Base-by-base conservation (phyloP, 1,140 invertebrate species). In the Penaeus japonicus region DNA sequence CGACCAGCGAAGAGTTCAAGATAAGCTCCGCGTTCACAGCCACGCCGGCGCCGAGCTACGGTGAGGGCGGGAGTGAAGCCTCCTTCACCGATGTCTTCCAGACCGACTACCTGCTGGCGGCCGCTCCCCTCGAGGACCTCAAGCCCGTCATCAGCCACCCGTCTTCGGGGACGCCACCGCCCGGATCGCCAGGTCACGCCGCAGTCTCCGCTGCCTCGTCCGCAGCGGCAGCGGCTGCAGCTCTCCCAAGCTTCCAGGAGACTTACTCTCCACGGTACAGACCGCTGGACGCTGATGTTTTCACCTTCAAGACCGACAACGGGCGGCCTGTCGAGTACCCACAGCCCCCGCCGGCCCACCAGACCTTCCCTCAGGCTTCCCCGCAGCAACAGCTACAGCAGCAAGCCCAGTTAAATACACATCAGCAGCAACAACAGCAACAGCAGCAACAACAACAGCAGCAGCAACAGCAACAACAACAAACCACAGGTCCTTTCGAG, bases 171-270 rank as follows among this genome's bases (percentile, higher is more conserved):
- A 90, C 91, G 62, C 70, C 89, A 32, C 89, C 91, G 7, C 79
- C 91, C 35, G 89, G 90, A 32, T 88, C 91, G n/a, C 88, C 86
- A 90, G 91, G 91, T 91, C 91, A 92, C 91, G 87, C 91, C 94
- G 94, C 85, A 95, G 95, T 70, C 95, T 59, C 86, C 22, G 35
- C 85, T 73, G 55, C 62, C 39, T 82, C 84, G 73, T 27, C 88
- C 18, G 88, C 84, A 54, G 85, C 85, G 55, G 83, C 78, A 54
- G 87, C 65, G 24, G 85, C 89, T n/a, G 53, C 86, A 35, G 90
- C 96, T 54, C 92, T 97, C 87, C 96, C 96, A 78, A 96, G 96
- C 93, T 97, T 97, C 93, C 96, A 96, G 93, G 96, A 97, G 92
- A 97, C 96, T 39, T 97, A 97, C 92, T 96, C 96, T 54, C 90